These are phyloP conservation scores for Seriola dumerili DNA, from an alignment of 2,113 vertebrate genomes.

Conservation along the genomic window DNA sequence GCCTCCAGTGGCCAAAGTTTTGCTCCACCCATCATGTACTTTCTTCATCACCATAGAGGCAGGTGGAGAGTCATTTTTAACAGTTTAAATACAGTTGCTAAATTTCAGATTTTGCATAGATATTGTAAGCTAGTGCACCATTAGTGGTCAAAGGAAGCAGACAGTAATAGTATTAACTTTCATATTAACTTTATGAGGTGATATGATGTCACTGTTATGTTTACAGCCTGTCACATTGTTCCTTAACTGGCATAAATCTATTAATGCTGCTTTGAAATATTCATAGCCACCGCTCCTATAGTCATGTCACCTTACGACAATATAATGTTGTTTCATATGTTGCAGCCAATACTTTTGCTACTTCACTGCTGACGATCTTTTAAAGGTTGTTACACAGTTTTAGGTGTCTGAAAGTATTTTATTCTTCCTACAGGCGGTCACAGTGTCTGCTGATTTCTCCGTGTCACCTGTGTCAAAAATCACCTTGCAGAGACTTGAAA, in stretches of 20 bases:
- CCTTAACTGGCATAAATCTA: background rate
- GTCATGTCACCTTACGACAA: background rate
- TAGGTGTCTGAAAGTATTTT: too few species aligned
- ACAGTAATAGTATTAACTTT: background rate
- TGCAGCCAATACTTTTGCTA: too few species aligned
- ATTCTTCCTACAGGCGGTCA: too few species aligned
- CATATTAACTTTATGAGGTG: background rate
- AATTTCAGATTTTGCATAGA: background rate
- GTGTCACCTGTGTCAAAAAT: too few species aligned
- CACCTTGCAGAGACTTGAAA: too few species aligned
- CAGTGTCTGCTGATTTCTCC: too few species aligned
- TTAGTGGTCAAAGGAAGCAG: background rate
- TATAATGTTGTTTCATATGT: background rate
- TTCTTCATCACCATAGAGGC: background rate
- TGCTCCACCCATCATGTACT: background rate
- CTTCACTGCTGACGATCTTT: too few species aligned
- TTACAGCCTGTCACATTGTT: background rate
- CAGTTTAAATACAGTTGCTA: background rate
- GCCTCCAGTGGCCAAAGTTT: slow-evolving; percentile 55
- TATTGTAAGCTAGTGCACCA: background rate
- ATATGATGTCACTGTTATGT: background rate
- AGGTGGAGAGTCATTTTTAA: background rate
- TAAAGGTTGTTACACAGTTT: too few species aligned
- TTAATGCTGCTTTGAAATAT: background rate
- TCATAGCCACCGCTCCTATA: background rate